phyloP scores from a whole-genome alignment of 2,888 invertebrate genomes.

The Coecobrya sp. region DNA sequence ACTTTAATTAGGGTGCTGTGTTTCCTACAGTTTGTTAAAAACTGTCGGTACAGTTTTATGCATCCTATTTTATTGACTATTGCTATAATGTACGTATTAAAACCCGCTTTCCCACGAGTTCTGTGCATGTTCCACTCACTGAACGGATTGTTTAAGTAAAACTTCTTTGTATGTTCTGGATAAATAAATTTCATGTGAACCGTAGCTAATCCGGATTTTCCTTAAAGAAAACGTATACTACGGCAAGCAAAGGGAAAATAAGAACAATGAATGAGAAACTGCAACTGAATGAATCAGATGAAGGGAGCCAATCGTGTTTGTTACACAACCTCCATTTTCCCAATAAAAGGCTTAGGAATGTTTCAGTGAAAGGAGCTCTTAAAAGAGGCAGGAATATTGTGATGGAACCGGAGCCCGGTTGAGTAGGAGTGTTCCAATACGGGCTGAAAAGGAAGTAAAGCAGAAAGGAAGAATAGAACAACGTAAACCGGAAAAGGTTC shows the following conservation, averaged over 20 bases:
- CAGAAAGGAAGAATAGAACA: neutral
- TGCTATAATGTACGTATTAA: too few species aligned
- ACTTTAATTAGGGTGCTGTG: too few species aligned
- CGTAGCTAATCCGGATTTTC: neutral
- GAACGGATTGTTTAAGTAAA: too few species aligned
- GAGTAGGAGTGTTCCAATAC: too few species aligned
- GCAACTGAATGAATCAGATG: neutral
- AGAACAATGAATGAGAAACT: neutral
- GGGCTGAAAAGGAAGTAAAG: neutral
- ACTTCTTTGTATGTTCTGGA: too few species aligned
- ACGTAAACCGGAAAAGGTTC: neutral
- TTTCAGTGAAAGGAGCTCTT: neutral
- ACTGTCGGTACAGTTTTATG: too few species aligned
- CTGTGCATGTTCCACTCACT: too few species aligned
- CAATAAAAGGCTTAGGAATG: neutral
- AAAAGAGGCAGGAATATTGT: too few species aligned
- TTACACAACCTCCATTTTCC: neutral
- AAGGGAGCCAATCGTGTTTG: neutral
- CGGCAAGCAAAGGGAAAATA: neutral
- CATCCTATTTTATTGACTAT: too few species aligned
- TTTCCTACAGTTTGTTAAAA: too few species aligned
- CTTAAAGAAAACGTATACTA: neutral
- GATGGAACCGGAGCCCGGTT: too few species aligned
- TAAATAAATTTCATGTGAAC: neutral
- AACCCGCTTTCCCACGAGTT: too few species aligned